Conservation (phyloP, 2,888 invertebrate genomes). For the Drosophila limbata region DNA sequence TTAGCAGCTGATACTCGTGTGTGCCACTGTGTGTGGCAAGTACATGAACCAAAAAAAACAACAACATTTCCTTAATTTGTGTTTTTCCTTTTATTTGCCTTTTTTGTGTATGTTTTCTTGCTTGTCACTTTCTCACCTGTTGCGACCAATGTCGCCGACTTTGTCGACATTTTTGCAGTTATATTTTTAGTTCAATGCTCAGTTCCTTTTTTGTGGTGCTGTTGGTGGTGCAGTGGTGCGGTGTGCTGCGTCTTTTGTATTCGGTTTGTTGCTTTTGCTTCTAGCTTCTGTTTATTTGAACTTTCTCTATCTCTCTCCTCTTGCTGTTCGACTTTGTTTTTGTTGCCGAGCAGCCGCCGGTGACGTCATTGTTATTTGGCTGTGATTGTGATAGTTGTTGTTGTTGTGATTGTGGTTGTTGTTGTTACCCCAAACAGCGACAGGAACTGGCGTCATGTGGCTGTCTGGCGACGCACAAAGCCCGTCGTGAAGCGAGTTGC, state of each 20-base stretch:
- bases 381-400: constrained; percentile 25
- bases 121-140: constrained; percentile 71
- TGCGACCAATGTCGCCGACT: constrained; percentile 53
- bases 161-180: constrained; percentile 56
- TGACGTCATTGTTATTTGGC: constrained; percentile 44
- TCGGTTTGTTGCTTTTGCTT: constrained; percentile 27
- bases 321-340: constrained; percentile 21
- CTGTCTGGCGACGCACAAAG: constrained; percentile 51
- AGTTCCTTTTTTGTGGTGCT: constrained; percentile 8
- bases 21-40: neutral
- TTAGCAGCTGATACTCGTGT: constrained; percentile 45
- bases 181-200: constrained; percentile 28
- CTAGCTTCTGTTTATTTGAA: constrained; percentile 20
- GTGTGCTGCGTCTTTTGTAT: constrained; percentile 11
- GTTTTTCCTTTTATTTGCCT: neutral
- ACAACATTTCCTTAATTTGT: constrained; percentile 4
- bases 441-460: constrained; percentile 49
- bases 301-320: constrained; percentile 1
- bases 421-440: constrained; percentile 32
- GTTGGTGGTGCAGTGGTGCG: neutral
- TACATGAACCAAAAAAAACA: neutral
- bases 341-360: constrained; percentile 37
- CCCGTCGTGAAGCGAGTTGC: constrained; percentile 17
- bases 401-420: constrained; percentile 24
- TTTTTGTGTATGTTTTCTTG: constrained; percentile 9